Evolutionary conservation across 2,797 vertebrate genomes (phyloP), one percentile per base, ranked within the genome.

Genomic region (Streptopelia turtur): DNA sequence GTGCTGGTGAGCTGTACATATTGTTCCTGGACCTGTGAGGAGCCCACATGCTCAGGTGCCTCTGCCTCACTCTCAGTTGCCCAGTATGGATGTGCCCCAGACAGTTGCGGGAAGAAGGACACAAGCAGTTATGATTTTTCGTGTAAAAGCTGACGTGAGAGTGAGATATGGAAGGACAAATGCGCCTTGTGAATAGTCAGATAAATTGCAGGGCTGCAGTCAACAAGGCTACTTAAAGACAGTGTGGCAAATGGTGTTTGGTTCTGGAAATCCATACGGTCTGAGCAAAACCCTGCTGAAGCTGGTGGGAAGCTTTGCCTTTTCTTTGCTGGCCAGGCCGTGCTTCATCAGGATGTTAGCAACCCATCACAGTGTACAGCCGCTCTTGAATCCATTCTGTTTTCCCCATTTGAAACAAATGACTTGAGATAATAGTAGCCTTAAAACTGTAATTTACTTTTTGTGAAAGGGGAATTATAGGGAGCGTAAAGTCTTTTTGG

Each of bases 371-470:
- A 24, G 14, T 4, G 13, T 68, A 47, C 10, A 64, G 68, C 33
- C 5, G 9, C 68, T 80, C 49, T 53, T 1, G 0, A 87, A 89
- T 92, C 88, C 30, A 2, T 89, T 83, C 82, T 56, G 25, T 83
- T 94, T 96, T 75, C 82, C 55, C 61, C 65, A 43, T 93, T 93
- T 89, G 79, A 96, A 96, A 89, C 78, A 96, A 96, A 92, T 83
- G n/a, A 72, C 69, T 96, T 94, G 78, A 92, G 95, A 87, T 92
- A 95, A 95, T 94, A 92, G 83, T 70, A 89, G 94, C 84, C 86
- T 96, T 96, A 94, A 93, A 96, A 95, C 90, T 93, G 94, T 95
- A 94, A 97, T 96, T 96, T 97, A 89, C 86, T 90, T 93, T 90
- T 89, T 85, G 83, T 70, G 81, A 93, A 83, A 49, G 71, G 92